Evolutionary conservation across 1,140 invertebrate species (phyloP), one percentile per base, ranked within the genome.

Genomic region (Archivesica marissinica): DNA sequence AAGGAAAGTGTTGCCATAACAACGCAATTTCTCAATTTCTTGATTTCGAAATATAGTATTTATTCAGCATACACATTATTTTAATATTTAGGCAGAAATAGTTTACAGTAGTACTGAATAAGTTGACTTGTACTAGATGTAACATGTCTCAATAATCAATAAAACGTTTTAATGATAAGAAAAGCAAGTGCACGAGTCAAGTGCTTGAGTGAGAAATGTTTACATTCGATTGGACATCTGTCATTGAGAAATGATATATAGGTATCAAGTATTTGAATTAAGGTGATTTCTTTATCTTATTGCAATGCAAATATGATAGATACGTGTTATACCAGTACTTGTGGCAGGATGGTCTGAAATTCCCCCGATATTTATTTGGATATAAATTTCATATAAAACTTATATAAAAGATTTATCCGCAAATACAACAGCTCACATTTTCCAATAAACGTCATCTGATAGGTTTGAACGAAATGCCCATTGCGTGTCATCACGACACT

Each of bases 121-220:
- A n/a, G n/a, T n/a, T n/a, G n/a, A n/a, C n/a, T n/a, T n/a, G n/a
- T n/a, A n/a, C n/a, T n/a, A n/a, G n/a, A n/a, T n/a, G n/a, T n/a
- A n/a, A 52, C 17, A 52, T 52, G 2, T 52, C 50, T 23, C 50
- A 1, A 28, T 20, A 59, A 59, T 59, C 56, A 59, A 59, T 59
- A 23, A 59, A 59, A 28, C 33, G 33, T n/a, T 59, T 59, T 59
- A n/a, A 59, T 59, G n/a, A 59, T 59, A 20, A 4, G 11, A 59
- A 11, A 28, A 17, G 23, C 28, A 28, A 59, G n/a, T 9, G 56
- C 56, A 59, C 56, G 28, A 30, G 56, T 59, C 56, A 59, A 59
- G 56, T 59, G 56, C n/a, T 59, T n/a, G 28, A 11, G 33, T 59
- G 56, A 59, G 23, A 59, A 59, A 59, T 59, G 33, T 59, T 59